These are phyloP conservation scores for Tipula confusa DNA, from an alignment of 2,888 invertebrate genomes.

Conservation along the genomic window DNA sequence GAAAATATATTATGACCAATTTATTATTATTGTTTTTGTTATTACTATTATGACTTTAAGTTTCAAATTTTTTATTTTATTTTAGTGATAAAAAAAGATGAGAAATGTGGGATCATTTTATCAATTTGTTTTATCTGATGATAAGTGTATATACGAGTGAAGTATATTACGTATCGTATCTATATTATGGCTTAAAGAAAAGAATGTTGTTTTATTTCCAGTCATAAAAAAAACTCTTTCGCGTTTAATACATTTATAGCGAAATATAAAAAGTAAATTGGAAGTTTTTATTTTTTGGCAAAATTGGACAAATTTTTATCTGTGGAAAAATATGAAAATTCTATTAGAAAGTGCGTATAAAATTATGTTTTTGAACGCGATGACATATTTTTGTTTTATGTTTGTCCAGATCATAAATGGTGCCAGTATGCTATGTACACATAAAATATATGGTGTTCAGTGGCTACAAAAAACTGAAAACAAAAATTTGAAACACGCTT, in stretches of 20 bases:
- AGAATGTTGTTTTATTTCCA: background rate
- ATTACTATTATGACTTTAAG: constrained; percentile 3
- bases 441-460: background rate
- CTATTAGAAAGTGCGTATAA: background rate
- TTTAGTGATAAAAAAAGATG: background rate
- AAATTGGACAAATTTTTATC: background rate
- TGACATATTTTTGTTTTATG: background rate
- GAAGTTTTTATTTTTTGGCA: background rate
- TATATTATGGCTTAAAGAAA: background rate
- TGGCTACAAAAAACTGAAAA: background rate
- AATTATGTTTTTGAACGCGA: background rate
- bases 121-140: constrained; percentile 12
- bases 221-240: constrained; percentile 6
- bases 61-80: background rate
- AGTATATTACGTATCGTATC: background rate
- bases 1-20: constrained; percentile 20
- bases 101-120: constrained; percentile 3
- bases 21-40: constrained; percentile 3
- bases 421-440: background rate
- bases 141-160: background rate
- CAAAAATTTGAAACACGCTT: background rate
- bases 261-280: constrained; percentile 17
- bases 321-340: background rate
- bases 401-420: background rate
- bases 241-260: background rate